Conservation (phyloP, 2,113 vertebrate genomes). For the Tachysurus fulvidraco region DNA sequence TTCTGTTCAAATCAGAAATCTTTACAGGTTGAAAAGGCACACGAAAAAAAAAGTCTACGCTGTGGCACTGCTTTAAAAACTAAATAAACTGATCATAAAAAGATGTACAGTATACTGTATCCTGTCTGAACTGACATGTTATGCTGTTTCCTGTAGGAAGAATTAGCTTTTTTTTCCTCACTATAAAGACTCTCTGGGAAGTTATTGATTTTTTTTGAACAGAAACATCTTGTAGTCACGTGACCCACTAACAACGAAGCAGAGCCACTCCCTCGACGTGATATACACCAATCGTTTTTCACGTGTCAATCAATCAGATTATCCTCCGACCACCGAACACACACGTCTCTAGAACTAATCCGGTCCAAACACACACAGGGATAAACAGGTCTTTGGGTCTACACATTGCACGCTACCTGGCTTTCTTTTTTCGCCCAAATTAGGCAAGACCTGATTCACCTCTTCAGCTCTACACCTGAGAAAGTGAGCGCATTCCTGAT, state of each 20-base stretch:
- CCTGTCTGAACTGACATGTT: background rate
- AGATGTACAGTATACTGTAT: background rate
- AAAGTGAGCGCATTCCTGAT: constrained; percentile 34
- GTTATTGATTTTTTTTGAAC: background rate
- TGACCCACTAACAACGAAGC: background rate
- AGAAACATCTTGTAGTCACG: background rate
- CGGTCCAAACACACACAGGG: background rate
- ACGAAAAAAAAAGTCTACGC: background rate
- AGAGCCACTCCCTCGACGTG: background rate
- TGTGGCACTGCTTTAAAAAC: background rate
- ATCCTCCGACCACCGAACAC: background rate
- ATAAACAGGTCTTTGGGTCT: background rate
- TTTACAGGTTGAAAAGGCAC: background rate
- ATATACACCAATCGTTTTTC: background rate
- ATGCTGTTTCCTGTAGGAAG: background rate
- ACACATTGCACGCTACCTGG: background rate
- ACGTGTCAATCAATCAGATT: background rate
- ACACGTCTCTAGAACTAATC: background rate
- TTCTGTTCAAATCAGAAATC: background rate
- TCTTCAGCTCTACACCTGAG: constrained; percentile 19
- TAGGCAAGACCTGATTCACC: constrained; percentile 18
- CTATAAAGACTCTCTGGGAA: background rate
- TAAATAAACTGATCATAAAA: background rate
- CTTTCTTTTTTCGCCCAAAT: background rate
- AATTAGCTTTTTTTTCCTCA: background rate